Percentiles rank a stretch among this genome's conserved stretches.
These are phyloP conservation scores for Leptopilina myrica DNA, from an alignment of 2,888 invertebrate genomes.

Conservation along the genomic window DNA sequence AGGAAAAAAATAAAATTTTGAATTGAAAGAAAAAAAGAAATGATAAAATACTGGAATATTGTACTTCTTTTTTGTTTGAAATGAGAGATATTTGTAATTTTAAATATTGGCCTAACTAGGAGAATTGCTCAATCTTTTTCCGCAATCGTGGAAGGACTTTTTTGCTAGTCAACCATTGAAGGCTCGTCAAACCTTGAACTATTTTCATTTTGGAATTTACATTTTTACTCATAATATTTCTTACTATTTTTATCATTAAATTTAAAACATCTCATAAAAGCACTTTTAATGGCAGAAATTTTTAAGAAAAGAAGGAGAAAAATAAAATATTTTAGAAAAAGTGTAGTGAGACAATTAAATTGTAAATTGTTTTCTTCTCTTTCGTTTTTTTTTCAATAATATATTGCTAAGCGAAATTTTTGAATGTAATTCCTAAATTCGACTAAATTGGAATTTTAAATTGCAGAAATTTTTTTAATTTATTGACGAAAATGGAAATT, in stretches of 20 bases:
- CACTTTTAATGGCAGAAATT: background rate
- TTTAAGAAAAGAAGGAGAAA: background rate
- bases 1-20: too few species aligned
- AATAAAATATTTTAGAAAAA: too few species aligned
- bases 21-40: background rate
- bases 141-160: constrained; percentile 28
- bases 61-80: background rate
- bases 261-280: background rate
- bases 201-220: constrained; percentile 32
- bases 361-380: too few species aligned
- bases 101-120: constrained; percentile 1
- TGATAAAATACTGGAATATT: too few species aligned
- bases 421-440: too few species aligned
- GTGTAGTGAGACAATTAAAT: too few species aligned
- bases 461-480: too few species aligned
- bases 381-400: too few species aligned
- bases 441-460: too few species aligned
- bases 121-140: constrained; percentile 35
- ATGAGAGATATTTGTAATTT: background rate
- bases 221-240: constrained; percentile 11
- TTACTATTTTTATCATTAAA: background rate
- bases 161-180: constrained; percentile 7
- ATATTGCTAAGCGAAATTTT: too few species aligned
- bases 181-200: constrained; percentile 23
- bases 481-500: too few species aligned